Evolutionary conservation across 2,113 vertebrate genomes (phyloP), one percentile per base, ranked within the genome.

Genomic region (Tupaia tana): DNA sequence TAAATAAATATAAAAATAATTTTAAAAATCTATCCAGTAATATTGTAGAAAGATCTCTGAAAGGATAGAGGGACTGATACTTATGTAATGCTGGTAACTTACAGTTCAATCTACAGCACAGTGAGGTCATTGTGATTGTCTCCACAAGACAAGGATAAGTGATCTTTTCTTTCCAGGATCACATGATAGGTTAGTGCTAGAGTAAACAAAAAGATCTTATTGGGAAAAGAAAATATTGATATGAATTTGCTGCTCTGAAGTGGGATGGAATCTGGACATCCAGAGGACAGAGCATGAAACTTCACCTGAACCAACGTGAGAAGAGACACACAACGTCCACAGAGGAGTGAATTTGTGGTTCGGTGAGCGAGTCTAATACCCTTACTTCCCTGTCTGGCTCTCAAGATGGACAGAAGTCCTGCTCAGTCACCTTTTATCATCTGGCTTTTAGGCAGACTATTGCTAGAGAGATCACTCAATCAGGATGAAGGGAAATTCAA

Each of bases 141-240:
- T 71, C 18, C 66, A 77, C 13, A 19, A 80, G 84, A 90, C 64
- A 85, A 84, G 84, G 74, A 84, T 77, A 78, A 91, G 90, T 90
- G 52, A 84, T 69, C 31, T 9, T 1, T n/a, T 88, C 66, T 96
- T 18, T 74, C 59, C n/a, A 58, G 67, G 25, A 71, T 85, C 58
- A 71, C 56, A 81, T 31, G 82, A 27, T 63, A 31, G 20, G 58
- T 86, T 71, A 90, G 31, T 88, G 18, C 25, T 82, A 74, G 66
- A 86, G 29, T 12, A 80, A 84, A 78, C 58, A 88, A 78, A 27
- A 85, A 71, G 43, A 92, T 20, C 52, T 66, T 31, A 2, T 3
- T 93, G 86, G 31, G 89, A 94, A 80, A 86, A 86, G 63, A 86
- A 86, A 90, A 66, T 77, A 70, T 71, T 70, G 31, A 82, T 10